Base-by-base conservation (phyloP, 1,140 invertebrate genomes). In the Drosophila kikkawai region DNA sequence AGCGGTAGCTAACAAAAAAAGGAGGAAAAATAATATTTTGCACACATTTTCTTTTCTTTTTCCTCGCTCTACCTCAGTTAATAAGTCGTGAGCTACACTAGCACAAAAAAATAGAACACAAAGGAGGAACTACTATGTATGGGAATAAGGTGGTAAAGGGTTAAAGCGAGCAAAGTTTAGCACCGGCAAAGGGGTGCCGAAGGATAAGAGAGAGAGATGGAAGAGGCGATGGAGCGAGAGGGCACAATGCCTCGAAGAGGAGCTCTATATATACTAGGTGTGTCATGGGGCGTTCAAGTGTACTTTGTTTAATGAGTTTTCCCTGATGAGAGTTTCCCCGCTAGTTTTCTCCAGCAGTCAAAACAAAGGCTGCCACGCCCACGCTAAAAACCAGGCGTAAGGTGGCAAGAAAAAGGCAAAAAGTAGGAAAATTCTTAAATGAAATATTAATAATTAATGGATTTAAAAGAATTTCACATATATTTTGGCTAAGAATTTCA, bases 301-400 rank as follows among this genome's bases (percentile, higher is more conserved):
- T 90, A 88, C 85, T 88, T 90, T 85, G 85, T 84, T 88, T 88
- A 88, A 88, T 88, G 85, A 88, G 85, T 88, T 88, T 88, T 88
- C 68, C 45, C 55, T 60, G 70, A 73, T 73, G 67, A 60, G 68
- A 73, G 68, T 65, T 67, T 12, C 41, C 58, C 63, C 42, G 34
- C 67, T 47, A 37, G 63, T 42, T 53, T 63, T 59, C 37, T 19
- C 15, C 26, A 68, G 56, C 44, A 68, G 47, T 61, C 65, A 67
- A 73, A 73, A 70, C 79, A 55, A 64, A 69, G 44, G 45, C 34
- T 36, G 63, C 44, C 67, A 84, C 76, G 67, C 76, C 80, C 48
- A 39, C 41, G 17, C 26, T 6, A n/a, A 53, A 22, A 22, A 55
- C 17, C 34, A 6, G 19, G 50, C 32, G 12, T 9, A 37, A 22